These are phyloP conservation scores for Thyatira batis DNA, from an alignment of 2,888 invertebrate genomes.

Conservation along the genomic window DNA sequence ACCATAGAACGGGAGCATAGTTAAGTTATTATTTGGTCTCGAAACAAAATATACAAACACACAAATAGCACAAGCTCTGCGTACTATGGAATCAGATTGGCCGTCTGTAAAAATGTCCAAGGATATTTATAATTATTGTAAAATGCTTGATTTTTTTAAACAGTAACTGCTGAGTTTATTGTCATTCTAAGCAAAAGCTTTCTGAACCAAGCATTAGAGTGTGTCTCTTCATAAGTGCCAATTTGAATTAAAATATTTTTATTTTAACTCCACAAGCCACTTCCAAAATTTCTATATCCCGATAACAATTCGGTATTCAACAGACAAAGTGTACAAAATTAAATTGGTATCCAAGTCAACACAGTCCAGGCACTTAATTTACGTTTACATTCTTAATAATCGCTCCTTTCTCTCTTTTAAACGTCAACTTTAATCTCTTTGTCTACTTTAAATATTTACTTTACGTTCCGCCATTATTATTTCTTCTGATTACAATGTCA, in stretches of 20 bases:
- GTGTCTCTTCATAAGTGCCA: not conserved
- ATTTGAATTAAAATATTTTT: no score
- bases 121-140: no score
- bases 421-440: constrained; percentile 11
- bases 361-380: constrained; percentile 50
- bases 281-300: constrained; percentile 28
- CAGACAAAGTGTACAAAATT: constrained; percentile 59
- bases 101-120: no score
- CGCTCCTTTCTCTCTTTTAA: constrained; percentile 21
- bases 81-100: no score
- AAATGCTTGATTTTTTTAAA: no score
- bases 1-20: no score
- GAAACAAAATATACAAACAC: no score
- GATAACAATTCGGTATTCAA: constrained; percentile 49
- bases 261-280: constrained; percentile 10
- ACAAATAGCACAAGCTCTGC: no score
- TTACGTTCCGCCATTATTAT: constrained; percentile 1
- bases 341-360: constrained; percentile 62
- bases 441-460: constrained; percentile 8
- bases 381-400: constrained; percentile 58
- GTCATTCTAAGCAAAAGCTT: no score
- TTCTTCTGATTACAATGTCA: not conserved
- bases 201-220: no score
- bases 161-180: no score
- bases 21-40: no score